These are phyloP conservation scores for Ceratina australensis DNA, from an alignment of 1,140 invertebrate genomes.

Conservation along the genomic window DNA sequence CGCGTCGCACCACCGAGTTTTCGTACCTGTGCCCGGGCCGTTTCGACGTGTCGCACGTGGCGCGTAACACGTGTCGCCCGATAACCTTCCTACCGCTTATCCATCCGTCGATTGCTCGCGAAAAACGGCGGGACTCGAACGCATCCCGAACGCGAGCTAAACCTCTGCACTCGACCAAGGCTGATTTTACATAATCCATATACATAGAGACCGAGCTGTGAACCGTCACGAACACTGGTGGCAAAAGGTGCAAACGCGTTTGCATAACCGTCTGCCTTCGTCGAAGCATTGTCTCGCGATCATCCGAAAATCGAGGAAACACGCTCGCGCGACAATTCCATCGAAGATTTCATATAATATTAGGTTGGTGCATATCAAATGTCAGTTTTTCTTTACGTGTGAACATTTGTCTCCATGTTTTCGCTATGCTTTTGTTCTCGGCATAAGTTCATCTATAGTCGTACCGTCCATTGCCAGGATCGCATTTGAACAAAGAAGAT, in stretches of 20 bases:
- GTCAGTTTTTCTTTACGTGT: no score
- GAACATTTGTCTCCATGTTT: no score
- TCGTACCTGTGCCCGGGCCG: conserved; percentile 22
- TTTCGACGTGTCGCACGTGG: conserved; percentile 25
- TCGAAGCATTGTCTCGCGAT: conserved; percentile 50
- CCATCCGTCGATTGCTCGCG: no score
- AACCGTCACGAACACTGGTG: conserved; percentile 26
- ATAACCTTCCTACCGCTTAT: conserved; percentile 2
- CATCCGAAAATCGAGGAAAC: background rate
- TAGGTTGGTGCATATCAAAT: no score
- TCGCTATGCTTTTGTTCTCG: no score
- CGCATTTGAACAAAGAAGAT: no score
- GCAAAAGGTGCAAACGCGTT: conserved; percentile 58
- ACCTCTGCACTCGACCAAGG: conserved; percentile 59
- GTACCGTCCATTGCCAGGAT: no score
- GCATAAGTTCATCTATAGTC: no score
- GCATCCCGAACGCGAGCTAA: conserved; percentile 23
- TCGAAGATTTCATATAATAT: no score
- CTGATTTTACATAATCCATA: conserved; percentile 57
- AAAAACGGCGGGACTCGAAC: background rate
- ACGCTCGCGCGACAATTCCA: no score
- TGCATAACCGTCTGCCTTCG: conserved; percentile 56
- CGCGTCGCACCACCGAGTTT: conserved; percentile 31
- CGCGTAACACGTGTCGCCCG: background rate
- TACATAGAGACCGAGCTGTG: background rate